A percentile compares a stretch with the other conserved stretches of the same genome.
Conservation (phyloP, 2,888 invertebrate species). For the Idaea biselata region DNA sequence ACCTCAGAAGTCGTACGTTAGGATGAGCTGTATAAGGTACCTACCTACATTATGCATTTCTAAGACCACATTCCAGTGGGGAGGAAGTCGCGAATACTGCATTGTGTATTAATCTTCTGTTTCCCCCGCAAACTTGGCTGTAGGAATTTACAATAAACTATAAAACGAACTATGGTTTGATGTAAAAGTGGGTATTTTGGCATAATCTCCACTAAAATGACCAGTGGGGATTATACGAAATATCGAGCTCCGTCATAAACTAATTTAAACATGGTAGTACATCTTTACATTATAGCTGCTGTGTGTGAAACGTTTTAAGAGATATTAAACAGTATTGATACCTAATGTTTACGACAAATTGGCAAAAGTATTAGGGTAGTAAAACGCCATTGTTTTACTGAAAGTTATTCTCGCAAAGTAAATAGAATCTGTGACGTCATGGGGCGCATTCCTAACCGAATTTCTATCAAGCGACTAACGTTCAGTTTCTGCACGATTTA, state of each 20-base stretch:
- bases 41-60: conserved; percentile 5
- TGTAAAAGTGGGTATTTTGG: no score
- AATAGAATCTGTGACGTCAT: conserved; percentile 36
- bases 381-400: background rate
- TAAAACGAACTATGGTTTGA: no score
- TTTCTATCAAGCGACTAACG: conserved; percentile 53
- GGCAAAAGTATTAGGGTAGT: background rate
- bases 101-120: conserved; percentile 5
- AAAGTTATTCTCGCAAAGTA: background rate
- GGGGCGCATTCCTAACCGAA: conserved; percentile 47
- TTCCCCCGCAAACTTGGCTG: background rate
- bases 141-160: background rate
- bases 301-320: no score
- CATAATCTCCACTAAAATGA: no score
- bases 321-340: background rate
- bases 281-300: no score
- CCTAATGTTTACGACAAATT: background rate
- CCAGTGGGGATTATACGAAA: no score
- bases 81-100: conserved; percentile 1
- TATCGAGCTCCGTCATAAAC: no score
- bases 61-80: background rate
- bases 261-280: no score
- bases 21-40: conserved; percentile 1
- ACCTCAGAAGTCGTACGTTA: background rate
- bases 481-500: conserved; percentile 66